A percentile compares a stretch with the other conserved stretches of the same genome.
phyloP scores from a whole-genome alignment of 2,888 invertebrate species.

The Parelbella ahira region DNA sequence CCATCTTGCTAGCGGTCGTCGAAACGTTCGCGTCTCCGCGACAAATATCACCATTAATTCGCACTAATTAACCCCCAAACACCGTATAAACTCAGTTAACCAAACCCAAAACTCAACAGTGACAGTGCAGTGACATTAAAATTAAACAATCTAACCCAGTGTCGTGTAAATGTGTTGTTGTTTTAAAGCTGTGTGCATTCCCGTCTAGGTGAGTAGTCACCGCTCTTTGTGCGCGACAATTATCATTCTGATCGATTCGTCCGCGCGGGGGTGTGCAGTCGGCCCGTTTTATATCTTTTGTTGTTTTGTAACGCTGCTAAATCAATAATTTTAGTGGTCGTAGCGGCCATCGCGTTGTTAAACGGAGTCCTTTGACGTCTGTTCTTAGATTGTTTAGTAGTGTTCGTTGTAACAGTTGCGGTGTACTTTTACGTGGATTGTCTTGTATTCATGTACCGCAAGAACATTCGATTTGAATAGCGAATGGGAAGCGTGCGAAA shows the following conservation, averaged over 20 bases:
- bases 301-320: constrained; percentile 74
- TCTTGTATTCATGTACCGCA: constrained; percentile 15
- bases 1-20: constrained; percentile 77
- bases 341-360: constrained; percentile 42
- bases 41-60: constrained; percentile 69
- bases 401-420: constrained; percentile 2
- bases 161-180: constrained; percentile 52
- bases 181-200: constrained; percentile 70
- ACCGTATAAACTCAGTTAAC: constrained; percentile 49
- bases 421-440: constrained; percentile 1
- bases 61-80: constrained; percentile 71
- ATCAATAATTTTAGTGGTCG: constrained; percentile 78
- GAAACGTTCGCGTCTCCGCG: constrained; percentile 73
- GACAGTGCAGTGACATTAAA: constrained; percentile 42
- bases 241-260: constrained; percentile 76
- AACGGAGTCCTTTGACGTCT: constrained; percentile 37
- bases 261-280: constrained; percentile 71
- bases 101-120: constrained; percentile 41
- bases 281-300: constrained; percentile 77
- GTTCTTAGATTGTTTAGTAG: constrained; percentile 7
- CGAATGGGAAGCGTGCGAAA: constrained; percentile 39
- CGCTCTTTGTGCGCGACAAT: constrained; percentile 79
- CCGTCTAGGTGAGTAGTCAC: constrained; percentile 73
- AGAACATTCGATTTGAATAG: constrained; percentile 27
- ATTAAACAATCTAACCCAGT: constrained; percentile 49